Base-by-base conservation (phyloP, 35 echinoderm and acorn worm genomes). In the Apostichopus parvimensis region DNA sequence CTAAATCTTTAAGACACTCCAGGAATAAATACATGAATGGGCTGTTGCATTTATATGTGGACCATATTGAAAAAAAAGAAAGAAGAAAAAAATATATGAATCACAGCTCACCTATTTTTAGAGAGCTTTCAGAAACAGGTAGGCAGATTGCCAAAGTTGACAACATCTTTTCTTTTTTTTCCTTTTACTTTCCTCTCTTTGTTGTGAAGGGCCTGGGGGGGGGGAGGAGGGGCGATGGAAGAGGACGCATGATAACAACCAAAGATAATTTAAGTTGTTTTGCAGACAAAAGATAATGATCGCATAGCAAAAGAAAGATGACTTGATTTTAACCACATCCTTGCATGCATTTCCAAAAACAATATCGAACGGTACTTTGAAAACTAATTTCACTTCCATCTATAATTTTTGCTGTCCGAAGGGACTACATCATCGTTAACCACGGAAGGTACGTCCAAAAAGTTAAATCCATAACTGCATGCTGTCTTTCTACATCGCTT, bases 51-150 rank as follows among this genome's bases (percentile, higher is more conserved):
- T 66, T 87, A 73, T 88, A 53, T 88, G 34, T 45, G 86, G 86
- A 72, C 86, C 86, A 88, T 66, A 54, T 12, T 45, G 34, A 45
- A 45, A 45, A 45, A 34, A 45, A 45, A 4, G 34, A 45, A 45
- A 45, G 52, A 17, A 28, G 26, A 66, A 87, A 61, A 8, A 82
- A 82, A 24, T 54, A 82, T 28, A 26, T 12, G 55, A 82, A 82
- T 24, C 9, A 62, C 62, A 23, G 34, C 64, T 73, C 64, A 88
- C 21, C 17, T 75, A 54, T 84, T 84, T 80, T 56, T 84, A 28
- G 64, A 56, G 68, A 88, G 86, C 86, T 88, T 88, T 73, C 68
- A 88, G 86, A 88, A 88, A 88, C 86, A 88, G 86, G 86, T 73
- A 88, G 86, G 86, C 86, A 88, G 64, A 66, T 88, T 52, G 86